A percentile compares a stretch with the other conserved stretches of the same genome.
Evolutionary conservation across 2,113 vertebrate species (phyloP).

Genomic region (Plestiodon gilberti): DNA sequence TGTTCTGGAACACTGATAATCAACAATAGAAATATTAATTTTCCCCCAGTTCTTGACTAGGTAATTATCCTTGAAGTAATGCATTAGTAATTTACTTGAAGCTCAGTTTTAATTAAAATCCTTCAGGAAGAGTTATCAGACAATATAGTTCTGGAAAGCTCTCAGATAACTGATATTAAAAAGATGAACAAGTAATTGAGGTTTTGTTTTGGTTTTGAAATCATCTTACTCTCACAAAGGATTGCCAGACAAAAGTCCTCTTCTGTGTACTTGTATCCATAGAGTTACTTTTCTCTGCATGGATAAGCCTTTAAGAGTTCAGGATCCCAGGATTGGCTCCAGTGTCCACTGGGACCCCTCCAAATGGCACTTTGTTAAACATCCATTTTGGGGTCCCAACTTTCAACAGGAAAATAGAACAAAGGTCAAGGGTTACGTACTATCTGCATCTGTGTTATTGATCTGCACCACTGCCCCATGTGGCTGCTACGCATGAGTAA

Average conservation of each 20-base stretch:
- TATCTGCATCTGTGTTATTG: too few relatives aligned
- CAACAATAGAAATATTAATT: slow-evolving; percentile 31
- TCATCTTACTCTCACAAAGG: neutral
- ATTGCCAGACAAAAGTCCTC: neutral
- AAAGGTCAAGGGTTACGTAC: too few relatives aligned
- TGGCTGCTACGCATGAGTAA: too few relatives aligned
- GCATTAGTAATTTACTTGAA: slow-evolving; percentile 10
- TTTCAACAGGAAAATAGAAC: too few relatives aligned
- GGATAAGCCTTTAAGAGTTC: neutral
- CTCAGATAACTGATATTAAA: slow-evolving; percentile 25
- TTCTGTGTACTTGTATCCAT: neutral
- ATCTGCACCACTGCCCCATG: too few relatives aligned
- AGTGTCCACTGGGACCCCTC: too few relatives aligned
- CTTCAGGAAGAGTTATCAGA: neutral
- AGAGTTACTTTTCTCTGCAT: neutral
- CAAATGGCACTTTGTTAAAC: too few relatives aligned
- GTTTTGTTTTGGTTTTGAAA: neutral
- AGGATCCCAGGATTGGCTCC: too few relatives aligned
- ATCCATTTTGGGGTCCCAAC: too few relatives aligned
- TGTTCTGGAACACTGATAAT: slow-evolving; percentile 38
- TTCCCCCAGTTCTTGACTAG: neutral
- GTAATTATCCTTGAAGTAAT: neutral
- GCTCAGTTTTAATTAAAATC: neutral
- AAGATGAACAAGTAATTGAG: slow-evolving; percentile 23
- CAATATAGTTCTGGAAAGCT: neutral